phyloP scores from a whole-genome alignment of 2,888 invertebrate genomes.

The Cerceris rybyensis region DNA sequence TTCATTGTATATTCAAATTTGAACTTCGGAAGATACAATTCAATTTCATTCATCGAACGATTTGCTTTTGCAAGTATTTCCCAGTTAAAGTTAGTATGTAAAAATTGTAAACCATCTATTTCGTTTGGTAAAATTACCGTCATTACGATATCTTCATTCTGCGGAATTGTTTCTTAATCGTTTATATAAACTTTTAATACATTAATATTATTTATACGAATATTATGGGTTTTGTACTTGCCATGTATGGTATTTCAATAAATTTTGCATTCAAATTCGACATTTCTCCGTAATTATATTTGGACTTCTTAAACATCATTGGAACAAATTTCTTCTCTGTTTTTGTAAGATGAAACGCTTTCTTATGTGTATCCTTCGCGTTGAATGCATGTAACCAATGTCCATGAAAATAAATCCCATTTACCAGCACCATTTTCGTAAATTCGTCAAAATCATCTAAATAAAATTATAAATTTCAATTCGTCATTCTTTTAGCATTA shows the following conservation, averaged over 20 bases:
- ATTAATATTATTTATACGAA: background rate
- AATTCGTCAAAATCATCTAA: slow-evolving; percentile 83
- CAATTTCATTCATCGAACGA: slow-evolving; percentile 68
- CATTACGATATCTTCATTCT: slow-evolving; percentile 88
- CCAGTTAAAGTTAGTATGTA: slow-evolving; percentile 80
- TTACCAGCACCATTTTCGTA: slow-evolving; percentile 89
- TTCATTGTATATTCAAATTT: slow-evolving; percentile 82
- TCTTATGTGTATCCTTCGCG: slow-evolving; percentile 72
- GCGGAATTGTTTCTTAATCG: slow-evolving; percentile 3
- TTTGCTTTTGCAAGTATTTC: slow-evolving; percentile 70
- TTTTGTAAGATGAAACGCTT: slow-evolving; percentile 85
- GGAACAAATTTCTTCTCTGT: slow-evolving; percentile 85
- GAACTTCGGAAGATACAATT: slow-evolving; percentile 82
- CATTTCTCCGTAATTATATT: slow-evolving; percentile 82
- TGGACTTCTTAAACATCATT: slow-evolving; percentile 87
- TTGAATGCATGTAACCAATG: slow-evolving; percentile 88
- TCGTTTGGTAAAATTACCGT: slow-evolving; percentile 88
- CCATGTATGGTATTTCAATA: slow-evolving; percentile 88
- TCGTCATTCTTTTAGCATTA: background rate
- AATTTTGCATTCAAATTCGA: slow-evolving; percentile 84
- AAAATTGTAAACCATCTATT: slow-evolving; percentile 83
- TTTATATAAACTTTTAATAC: background rate
- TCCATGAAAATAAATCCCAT: slow-evolving; percentile 94
- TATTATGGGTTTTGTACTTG: slow-evolving; percentile 55
- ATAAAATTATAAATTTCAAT: slow-evolving; percentile 1